Percentiles rank a stretch among this genome's conserved stretches.
These are phyloP conservation scores for Syngnathus scovelli DNA, from an alignment of 2,113 vertebrate species.

Conservation along the genomic window DNA sequence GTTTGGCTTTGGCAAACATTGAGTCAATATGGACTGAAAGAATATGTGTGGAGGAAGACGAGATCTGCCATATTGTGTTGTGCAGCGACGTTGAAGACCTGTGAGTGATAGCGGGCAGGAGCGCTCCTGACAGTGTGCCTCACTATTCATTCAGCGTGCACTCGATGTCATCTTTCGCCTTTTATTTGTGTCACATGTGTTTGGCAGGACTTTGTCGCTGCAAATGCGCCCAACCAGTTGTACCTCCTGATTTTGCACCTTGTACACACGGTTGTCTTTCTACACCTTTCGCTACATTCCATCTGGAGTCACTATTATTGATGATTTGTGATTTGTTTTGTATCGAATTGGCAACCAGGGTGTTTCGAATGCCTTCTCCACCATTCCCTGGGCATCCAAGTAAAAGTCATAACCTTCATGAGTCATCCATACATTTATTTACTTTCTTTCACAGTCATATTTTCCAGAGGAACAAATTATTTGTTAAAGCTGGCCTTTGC, in stretches of 20 bases:
- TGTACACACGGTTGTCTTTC: background rate
- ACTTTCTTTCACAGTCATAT: slow-evolving; percentile 3
- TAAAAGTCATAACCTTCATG: slow-evolving; percentile 17
- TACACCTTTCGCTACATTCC: background rate
- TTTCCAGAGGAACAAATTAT: slow-evolving; percentile 1
- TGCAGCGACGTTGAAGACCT: slow-evolving; percentile 13
- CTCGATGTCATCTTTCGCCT: slow-evolving; percentile 35
- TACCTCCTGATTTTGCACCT: background rate
- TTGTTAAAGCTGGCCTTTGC: slow-evolving; percentile 6
- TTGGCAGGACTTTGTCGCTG: slow-evolving; percentile 29
- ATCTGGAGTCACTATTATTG: slow-evolving; percentile 17
- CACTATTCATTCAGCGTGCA: slow-evolving; percentile 49
- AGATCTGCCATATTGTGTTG: slow-evolving; percentile 28
- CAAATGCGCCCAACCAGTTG: slow-evolving; percentile 15
- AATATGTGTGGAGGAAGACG: slow-evolving; percentile 39
- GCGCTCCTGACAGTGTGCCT: slow-evolving; percentile 45
- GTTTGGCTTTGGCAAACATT: slow-evolving; percentile 1
- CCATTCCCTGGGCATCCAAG: slow-evolving; percentile 8
- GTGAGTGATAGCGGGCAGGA: slow-evolving; percentile 58
- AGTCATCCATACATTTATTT: slow-evolving; percentile 21
- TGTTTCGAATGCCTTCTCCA: slow-evolving; percentile 11
- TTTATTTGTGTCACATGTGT: slow-evolving; percentile 48
- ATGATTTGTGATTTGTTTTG: slow-evolving; percentile 30
- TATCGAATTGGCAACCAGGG: slow-evolving; percentile 14
- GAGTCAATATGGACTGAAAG: slow-evolving; percentile 51